Evolutionary conservation across 2,888 invertebrate genomes (phyloP), one percentile per base, ranked within the genome.

Genomic region (Bombyx huttoni): DNA sequence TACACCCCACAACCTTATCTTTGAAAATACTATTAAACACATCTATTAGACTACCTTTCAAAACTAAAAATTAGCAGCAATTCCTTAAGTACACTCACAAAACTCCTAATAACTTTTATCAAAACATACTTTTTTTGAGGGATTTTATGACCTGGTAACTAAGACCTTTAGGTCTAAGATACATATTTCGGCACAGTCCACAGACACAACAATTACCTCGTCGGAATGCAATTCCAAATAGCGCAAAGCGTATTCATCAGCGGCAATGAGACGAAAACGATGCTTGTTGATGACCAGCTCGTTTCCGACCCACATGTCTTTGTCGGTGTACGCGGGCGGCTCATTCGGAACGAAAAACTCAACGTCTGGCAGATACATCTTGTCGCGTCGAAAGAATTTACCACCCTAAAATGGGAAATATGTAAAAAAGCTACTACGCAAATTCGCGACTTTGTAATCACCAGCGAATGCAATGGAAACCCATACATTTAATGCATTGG

Each of bases 271-370:
- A 49, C 93, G 84, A 75, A 98, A 98, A 49, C 92, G 79, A 67
- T 95, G 96, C 59, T 92, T 91, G 70, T 94, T 94, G 13, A 98
- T 89, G 47, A 92, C 92, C 48, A 98, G 67, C 48, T 91, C 91
- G 24, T 94, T 94, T 1, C 98, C 98, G 24, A 98, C 91, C 85
- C 93, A 96, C 87, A 98, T 94, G 73, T 98, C 94, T 60, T 92
- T 90, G 7, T 95, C 92, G 0, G 91, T 91, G 74, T 95, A 97
- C 59, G 91, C 91, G 7, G 91, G 89, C 0, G 97, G 96, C 47
- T 93, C 91, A 60, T 92, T 90, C 8, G 92, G 92, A 48, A 91
- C 90, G 65, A 91, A 93, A 69, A 92, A 89, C 33, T 95, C 91
- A 58, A 94, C 93, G 6, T 92, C 92, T 0, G 95, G 95, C 52